phyloP scores from a whole-genome alignment of 2,113 vertebrate species.

The Alaudala cheleensis region DNA sequence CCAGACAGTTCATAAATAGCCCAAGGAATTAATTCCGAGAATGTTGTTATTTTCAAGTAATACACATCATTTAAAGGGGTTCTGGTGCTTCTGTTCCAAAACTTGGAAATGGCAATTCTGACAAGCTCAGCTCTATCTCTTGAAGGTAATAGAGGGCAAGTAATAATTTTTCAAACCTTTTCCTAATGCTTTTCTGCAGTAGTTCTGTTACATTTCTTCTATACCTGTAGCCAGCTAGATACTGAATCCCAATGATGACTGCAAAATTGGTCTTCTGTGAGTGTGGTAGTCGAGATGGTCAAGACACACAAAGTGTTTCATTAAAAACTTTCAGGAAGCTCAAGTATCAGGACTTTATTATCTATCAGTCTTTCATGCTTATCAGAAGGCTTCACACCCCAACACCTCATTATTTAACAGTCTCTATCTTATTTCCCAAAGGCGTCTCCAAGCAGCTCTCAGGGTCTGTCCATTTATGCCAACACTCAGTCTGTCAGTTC shows the following conservation, averaged over 20 bases:
- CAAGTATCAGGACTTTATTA: too few relatives aligned
- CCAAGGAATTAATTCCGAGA: not conserved
- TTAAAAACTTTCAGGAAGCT: too few relatives aligned
- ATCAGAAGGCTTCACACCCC: too few relatives aligned
- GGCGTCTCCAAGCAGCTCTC: too few relatives aligned
- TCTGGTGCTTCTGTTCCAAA: not conserved
- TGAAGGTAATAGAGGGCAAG: not conserved
- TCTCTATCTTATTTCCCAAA: too few relatives aligned
- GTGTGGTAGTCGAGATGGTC: too few relatives aligned
- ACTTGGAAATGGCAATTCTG: not conserved
- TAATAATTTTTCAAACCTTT: not conserved
- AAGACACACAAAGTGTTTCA: too few relatives aligned
- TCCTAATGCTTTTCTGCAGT: not conserved
- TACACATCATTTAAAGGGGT: not conserved
- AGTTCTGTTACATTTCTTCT: not conserved
- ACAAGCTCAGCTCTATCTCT: not conserved
- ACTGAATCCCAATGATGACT: not conserved
- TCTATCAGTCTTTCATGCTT: too few relatives aligned
- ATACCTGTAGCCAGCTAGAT: not conserved
- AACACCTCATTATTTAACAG: too few relatives aligned
- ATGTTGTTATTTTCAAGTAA: not conserved
- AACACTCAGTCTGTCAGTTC: too few relatives aligned
- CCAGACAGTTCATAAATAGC: not conserved
- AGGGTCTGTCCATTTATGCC: too few relatives aligned
- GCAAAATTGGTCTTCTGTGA: not conserved